Evolutionary conservation across 2,797 vertebrate genomes (phyloP).

Genomic region (Argya squamiceps): DNA sequence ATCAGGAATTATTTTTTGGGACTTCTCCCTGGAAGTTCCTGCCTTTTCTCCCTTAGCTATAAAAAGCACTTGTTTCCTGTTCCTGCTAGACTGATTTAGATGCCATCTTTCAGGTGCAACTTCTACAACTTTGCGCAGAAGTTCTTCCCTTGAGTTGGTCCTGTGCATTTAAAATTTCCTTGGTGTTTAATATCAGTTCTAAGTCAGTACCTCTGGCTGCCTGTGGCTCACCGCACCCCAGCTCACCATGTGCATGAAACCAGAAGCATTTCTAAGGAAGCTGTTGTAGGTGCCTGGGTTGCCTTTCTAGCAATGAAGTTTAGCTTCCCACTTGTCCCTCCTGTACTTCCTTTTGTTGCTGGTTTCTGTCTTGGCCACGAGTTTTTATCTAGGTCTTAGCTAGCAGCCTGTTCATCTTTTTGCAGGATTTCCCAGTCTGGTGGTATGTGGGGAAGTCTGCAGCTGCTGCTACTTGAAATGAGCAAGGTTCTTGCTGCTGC

Average conservation of each 20-base stretch:
- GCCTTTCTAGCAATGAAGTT: constrained; percentile 59
- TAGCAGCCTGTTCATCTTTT: background rate
- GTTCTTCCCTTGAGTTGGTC: background rate
- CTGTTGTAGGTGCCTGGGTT: background rate
- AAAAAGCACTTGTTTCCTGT: background rate
- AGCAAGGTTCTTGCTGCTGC: background rate
- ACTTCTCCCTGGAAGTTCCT: background rate
- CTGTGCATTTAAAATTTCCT: background rate
- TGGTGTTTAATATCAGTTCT: background rate
- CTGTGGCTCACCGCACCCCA: background rate
- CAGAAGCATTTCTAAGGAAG: constrained; percentile 11
- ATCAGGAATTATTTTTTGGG: background rate
- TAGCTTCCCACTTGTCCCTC: background rate
- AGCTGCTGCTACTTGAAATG: background rate
- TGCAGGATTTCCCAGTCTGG: background rate
- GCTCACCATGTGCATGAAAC: background rate
- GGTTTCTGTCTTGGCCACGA: background rate
- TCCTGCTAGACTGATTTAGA: background rate
- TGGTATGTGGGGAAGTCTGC: background rate
- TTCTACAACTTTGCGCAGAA: background rate
- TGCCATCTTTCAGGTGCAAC: background rate
- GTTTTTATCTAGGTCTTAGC: background rate
- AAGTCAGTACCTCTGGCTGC: background rate
- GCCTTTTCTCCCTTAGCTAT: background rate
- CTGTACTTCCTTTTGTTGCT: constrained; percentile 20